These are phyloP conservation scores for Syrista parreyssii DNA, from an alignment of 2,888 invertebrate genomes.

Conservation along the genomic window DNA sequence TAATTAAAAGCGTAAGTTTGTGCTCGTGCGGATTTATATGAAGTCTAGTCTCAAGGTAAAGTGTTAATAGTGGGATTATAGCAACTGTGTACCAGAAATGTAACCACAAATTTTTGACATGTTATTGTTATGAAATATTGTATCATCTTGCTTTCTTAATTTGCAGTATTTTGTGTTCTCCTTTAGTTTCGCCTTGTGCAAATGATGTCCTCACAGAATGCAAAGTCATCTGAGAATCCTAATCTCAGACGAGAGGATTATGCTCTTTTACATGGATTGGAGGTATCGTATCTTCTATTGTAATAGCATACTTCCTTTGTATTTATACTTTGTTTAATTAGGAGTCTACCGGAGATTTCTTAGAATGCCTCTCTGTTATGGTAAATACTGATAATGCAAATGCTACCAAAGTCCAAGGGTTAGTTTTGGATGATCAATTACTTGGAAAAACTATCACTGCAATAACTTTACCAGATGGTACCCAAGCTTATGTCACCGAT, in stretches of 20 bases:
- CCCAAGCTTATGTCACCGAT: conserved; percentile 58
- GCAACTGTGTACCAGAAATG: not conserved
- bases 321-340: conserved; percentile 23
- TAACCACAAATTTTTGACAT: not conserved
- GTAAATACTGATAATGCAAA: conserved; percentile 47
- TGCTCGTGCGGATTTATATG: not conserved
- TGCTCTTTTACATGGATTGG: conserved; percentile 43
- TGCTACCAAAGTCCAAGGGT: conserved; percentile 41
- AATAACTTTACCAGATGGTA: conserved; percentile 61
- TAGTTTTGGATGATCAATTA: conserved; percentile 53
- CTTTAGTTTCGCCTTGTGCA: conserved; percentile 2
- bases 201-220: conserved; percentile 53
- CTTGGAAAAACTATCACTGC: conserved; percentile 56
- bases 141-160: conserved; percentile 19
- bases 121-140: conserved; percentile 1
- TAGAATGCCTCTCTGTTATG: conserved; percentile 54
- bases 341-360: conserved; percentile 47
- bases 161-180: not conserved
- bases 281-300: conserved; percentile 29
- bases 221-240: conserved; percentile 43
- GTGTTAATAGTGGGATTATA: not conserved
- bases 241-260: conserved; percentile 43
- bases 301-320: not conserved
- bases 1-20: not conserved
- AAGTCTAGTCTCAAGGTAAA: not conserved